Conservation (phyloP, 2,797 vertebrate species). For the Sternarchorhynchus goeldii region DNA sequence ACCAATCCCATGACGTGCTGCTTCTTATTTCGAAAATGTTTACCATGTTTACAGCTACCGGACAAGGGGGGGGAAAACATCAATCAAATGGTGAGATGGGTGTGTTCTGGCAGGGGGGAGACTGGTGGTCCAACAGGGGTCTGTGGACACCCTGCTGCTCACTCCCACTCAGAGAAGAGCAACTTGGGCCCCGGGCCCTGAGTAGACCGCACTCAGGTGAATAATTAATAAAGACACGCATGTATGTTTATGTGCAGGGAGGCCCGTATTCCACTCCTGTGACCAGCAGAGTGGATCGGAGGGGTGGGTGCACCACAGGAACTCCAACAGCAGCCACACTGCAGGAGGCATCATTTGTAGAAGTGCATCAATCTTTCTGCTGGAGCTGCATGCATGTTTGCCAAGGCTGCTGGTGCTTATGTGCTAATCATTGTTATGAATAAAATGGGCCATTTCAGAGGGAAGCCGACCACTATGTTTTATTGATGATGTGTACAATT, state of each 20-base stretch:
- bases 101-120: conserved; percentile 15
- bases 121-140: conserved; percentile 18
- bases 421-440: conserved; percentile 66
- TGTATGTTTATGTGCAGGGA: conserved; percentile 21
- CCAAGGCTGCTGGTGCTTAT: conserved; percentile 41
- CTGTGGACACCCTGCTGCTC: conserved; percentile 27
- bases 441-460: conserved; percentile 67
- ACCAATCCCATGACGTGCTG: background rate
- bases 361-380: conserved; percentile 37
- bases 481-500: conserved; percentile 76
- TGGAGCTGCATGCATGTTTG: conserved; percentile 45
- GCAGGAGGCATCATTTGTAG: conserved; percentile 18
- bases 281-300: background rate
- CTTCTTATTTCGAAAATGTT: conserved; percentile 15
- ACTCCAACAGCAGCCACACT: conserved; percentile 2
- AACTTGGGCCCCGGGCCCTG: conserved; percentile 18
- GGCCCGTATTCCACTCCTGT: background rate
- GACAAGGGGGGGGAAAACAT: background rate
- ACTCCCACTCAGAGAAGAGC: conserved; percentile 15
- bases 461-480: conserved; percentile 68
- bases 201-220: conserved; percentile 34
- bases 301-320: background rate
- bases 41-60: conserved; percentile 23
- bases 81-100: conserved; percentile 26
- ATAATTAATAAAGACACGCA: conserved; percentile 42